Evolutionary conservation across 2,797 vertebrate genomes (phyloP), one percentile per base, ranked within the genome.

Genomic region (Tadarida brasiliensis): DNA sequence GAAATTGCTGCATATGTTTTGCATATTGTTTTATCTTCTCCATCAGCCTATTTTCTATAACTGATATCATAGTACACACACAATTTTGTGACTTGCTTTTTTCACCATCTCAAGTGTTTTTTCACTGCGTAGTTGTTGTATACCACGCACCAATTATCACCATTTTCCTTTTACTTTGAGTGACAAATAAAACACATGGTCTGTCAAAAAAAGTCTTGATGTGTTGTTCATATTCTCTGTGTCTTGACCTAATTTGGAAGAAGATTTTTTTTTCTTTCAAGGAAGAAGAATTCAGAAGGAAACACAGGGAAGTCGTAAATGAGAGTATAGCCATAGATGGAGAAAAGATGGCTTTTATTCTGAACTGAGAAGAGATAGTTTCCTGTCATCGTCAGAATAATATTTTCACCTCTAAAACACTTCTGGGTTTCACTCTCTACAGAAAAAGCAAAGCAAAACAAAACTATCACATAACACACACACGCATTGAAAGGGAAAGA

Each of bases 251-350:
- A 80, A 87, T 82, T 83, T 91, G 24, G 28, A 92, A 33, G 33
- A 10, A 26, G 39, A 5, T 56, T 28, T 5, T 68, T 70, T 63
- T 78, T 70, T 35, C 24, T 91, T 74, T 83, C 16, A 44, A 5
- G 47, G 16, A 78, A 56, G 87, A 94, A 95, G n/a, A 93, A 57
- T 76, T 89, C 49, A 73, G 33, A 82, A 14, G 33, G 35, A 88
- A 96, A 81, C 17, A 51, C 73, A 86, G 15, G 12, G 11, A 74
- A 63, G 65, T 33, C 12, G 57, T 2, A 74, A 83, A 90, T 44
- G 44, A 77, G 11, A 96, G 8, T 3, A 65, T 22, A 73, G 22
- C 6, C 44, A 44, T 47, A 56, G 33, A 14, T 35, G 15, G 28
- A 73, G 19, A 82, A n/a, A 47, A 82, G 22, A 73, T 88, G 11